These are phyloP conservation scores for Amblyopsis hoosieri DNA, from an alignment of 2,797 vertebrate species.

Conservation along the genomic window DNA sequence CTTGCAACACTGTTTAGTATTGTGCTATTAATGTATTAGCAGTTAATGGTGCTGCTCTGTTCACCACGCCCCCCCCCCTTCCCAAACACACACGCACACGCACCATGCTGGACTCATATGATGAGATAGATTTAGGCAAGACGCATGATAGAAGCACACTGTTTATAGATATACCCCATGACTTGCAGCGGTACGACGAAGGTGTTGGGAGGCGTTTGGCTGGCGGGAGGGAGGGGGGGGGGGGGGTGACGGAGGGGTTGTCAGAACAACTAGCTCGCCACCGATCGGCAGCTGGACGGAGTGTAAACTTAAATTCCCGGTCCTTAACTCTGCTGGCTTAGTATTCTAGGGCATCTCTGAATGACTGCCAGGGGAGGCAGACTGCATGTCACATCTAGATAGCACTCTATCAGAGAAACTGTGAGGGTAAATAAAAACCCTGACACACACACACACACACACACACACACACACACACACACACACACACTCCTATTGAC, in stretches of 20 bases:
- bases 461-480: background rate
- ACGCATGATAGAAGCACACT: constrained; percentile 54
- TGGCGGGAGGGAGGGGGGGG: background rate
- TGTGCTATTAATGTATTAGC: no score
- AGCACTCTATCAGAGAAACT: constrained; percentile 48
- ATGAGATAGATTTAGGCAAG: constrained; percentile 55
- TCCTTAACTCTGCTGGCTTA: constrained; percentile 40
- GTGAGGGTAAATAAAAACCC: constrained; percentile 56
- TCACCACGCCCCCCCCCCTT: no score
- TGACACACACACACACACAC: constrained; percentile 1
- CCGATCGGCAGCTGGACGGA: constrained; percentile 47
- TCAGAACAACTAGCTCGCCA: constrained; percentile 42
- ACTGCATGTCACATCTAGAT: constrained; percentile 60
- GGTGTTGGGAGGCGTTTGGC: constrained; percentile 27
- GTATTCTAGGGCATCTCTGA: constrained; percentile 54
- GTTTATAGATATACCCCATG: constrained; percentile 55
- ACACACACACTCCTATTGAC: constrained; percentile 6
- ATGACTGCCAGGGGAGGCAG: constrained; percentile 46
- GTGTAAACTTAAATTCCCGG: constrained; percentile 19
- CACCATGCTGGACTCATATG: constrained; percentile 55
- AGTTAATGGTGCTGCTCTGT: background rate
- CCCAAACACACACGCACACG: constrained; percentile 10
- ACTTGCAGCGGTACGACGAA: constrained; percentile 53
- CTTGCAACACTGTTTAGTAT: no score
- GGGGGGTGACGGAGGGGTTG: background rate